These are phyloP conservation scores for Orthosia cruda DNA, from an alignment of 2,888 invertebrate species.

Conservation along the genomic window DNA sequence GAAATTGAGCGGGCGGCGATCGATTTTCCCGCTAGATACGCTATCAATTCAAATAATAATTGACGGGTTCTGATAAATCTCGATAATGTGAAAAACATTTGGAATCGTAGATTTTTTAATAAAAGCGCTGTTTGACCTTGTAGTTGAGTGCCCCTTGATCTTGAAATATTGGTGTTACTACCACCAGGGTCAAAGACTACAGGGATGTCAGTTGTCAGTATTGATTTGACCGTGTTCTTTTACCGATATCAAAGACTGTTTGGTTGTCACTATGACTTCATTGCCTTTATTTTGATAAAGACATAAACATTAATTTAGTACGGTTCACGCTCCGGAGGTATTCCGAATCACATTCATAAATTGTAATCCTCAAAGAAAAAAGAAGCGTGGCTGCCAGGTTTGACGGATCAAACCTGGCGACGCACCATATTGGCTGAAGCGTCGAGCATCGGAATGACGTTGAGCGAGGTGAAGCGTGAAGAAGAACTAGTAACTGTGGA, in stretches of 20 bases:
- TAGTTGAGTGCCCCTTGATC: neutral
- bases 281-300: neutral
- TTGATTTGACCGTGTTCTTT: too few species aligned
- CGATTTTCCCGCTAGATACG: slow-evolving; percentile 38
- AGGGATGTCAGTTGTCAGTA: neutral
- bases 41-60: slow-evolving; percentile 44
- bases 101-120: neutral
- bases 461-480: too few species aligned
- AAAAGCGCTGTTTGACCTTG: slow-evolving; percentile 5
- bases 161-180: neutral
- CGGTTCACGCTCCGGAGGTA: too few species aligned
- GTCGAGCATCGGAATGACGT: too few species aligned
- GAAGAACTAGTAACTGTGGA: too few species aligned
- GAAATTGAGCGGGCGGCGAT: slow-evolving; percentile 2
- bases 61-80: slow-evolving; percentile 38
- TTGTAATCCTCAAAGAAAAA: too few species aligned
- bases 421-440: too few species aligned
- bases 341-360: too few species aligned
- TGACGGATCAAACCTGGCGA: too few species aligned
- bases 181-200: neutral
- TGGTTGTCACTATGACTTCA: neutral
- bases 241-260: neutral
- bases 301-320: too few species aligned
- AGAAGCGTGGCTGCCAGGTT: too few species aligned
- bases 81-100: slow-evolving; percentile 13